Evolutionary conservation across 2,888 invertebrate genomes (phyloP).

Genomic region (Lithophane socia): DNA sequence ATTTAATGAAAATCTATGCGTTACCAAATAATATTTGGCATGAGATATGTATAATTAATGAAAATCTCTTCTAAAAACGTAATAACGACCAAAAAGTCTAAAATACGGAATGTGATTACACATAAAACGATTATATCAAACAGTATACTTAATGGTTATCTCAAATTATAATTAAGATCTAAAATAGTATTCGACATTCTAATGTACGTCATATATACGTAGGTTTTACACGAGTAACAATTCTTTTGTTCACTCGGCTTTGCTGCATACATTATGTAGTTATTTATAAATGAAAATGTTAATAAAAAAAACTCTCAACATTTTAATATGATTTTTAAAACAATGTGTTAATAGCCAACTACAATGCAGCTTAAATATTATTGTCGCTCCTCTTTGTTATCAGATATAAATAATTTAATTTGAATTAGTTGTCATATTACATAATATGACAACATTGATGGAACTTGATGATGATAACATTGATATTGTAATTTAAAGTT

Average conservation of each 20-base stretch:
- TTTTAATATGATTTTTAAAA: conserved; percentile 16
- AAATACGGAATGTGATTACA: conserved; percentile 79
- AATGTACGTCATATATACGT: conserved; percentile 47
- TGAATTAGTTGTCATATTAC: conserved; percentile 7
- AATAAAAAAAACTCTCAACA: conserved; percentile 12
- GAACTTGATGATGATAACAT: conserved; percentile 40
- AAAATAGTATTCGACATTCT: conserved; percentile 54
- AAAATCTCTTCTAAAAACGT: conserved; percentile 62
- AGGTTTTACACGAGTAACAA: background rate
- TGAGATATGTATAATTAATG: conserved; percentile 58
- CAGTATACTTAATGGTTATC: conserved; percentile 62
- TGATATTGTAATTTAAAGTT: conserved; percentile 57
- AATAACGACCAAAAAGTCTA: conserved; percentile 70
- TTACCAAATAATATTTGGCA: conserved; percentile 58
- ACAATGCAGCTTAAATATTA: conserved; percentile 42
- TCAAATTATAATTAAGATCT: conserved; percentile 67
- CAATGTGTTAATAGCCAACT: conserved; percentile 16
- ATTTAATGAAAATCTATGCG: conserved; percentile 38
- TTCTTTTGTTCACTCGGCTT: conserved; percentile 13
- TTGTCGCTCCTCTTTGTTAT: conserved; percentile 36
- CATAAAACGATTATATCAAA: conserved; percentile 71
- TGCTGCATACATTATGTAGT: background rate
- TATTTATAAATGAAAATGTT: conserved; percentile 9
- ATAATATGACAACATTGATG: conserved; percentile 29
- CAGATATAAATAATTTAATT: conserved; percentile 41